Evolutionary conservation across 2,113 vertebrate species (phyloP), one percentile per base, ranked within the genome.

Genomic region (Corvus cornix): DNA sequence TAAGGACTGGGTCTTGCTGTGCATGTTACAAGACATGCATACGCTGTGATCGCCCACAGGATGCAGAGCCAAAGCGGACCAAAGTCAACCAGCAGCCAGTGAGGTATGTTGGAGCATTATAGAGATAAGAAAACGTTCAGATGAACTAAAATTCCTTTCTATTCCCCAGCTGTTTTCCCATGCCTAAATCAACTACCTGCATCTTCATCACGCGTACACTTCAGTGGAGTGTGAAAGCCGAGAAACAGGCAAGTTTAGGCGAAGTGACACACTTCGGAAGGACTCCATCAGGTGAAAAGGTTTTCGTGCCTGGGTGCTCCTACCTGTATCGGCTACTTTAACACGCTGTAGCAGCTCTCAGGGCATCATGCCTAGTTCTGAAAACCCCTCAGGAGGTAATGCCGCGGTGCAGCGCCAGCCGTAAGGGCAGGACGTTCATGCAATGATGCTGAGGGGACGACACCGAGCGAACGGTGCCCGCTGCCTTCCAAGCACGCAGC

Each of bases 71-170:
- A 75, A 75, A 82, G 37, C 46, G 27, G 4, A 41, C 13, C 24
- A 15, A 66, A 88, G 22, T 1, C 56, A 85, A 27, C 10, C 3
- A 19, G 23, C 12, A 41, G 2, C 53, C 70, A 48, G 7, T 1
- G 46, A n/a, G 10, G 5, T 31, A 13, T 0, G 10, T 0, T 10
- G 28, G 46, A 74, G 17, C 11, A 9, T 17, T 37, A 39, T 0
- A 39, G 16, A 46, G 27, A 6, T 5, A 60, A 31, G 7, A 64
- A 69, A 56, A 11, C 1, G 0, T 24, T 18, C 53, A n/a, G 14
- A 6, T 2, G 5, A 8, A 11, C 9, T 23, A 10, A 14, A 49
- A 11, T 2, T 16, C 41, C 44, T 15, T 63, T 44, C 26, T 35
- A 6, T 23, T 55, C 26, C 13, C 41, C 58, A 75, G 13, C 5